phyloP scores from a whole-genome alignment of 2,888 invertebrate genomes.

The Nephrotoma flavescens region DNA sequence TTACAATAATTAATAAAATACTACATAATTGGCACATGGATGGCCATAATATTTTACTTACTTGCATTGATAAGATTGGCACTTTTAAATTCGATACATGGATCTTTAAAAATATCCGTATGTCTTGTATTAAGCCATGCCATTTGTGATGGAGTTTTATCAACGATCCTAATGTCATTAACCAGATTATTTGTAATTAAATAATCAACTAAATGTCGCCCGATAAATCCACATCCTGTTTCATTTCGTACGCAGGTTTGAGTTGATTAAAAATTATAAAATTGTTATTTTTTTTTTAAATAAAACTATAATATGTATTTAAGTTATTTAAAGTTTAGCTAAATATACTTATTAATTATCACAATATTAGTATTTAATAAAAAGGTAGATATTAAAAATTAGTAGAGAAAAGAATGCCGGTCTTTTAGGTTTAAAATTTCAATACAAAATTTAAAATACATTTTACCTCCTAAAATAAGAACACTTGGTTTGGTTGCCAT shows the following conservation, averaged over 20 bases:
- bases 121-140: slow-evolving; percentile 75
- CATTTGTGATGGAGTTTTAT: slow-evolving; percentile 86
- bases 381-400: background rate
- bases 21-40: background rate
- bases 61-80: slow-evolving; percentile 81
- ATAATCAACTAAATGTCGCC: slow-evolving; percentile 72
- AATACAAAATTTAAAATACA: background rate
- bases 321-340: background rate
- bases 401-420: background rate
- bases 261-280: background rate
- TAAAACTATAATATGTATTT: background rate
- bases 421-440: background rate
- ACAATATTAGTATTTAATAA: background rate
- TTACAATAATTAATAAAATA: background rate
- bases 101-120: slow-evolving; percentile 53
- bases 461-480: slow-evolving; percentile 29
- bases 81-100: slow-evolving; percentile 74
- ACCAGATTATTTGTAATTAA: slow-evolving; percentile 63
- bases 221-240: slow-evolving; percentile 86
- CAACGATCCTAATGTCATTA: slow-evolving; percentile 63
- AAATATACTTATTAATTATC: background rate
- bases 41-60: slow-evolving; percentile 27
- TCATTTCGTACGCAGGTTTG: slow-evolving; percentile 13
- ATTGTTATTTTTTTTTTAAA: background rate
- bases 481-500: slow-evolving; percentile 27